These are phyloP conservation scores for Machaerirhynchus nigripectus DNA, from an alignment of 2,113 vertebrate species.

Conservation along the genomic window DNA sequence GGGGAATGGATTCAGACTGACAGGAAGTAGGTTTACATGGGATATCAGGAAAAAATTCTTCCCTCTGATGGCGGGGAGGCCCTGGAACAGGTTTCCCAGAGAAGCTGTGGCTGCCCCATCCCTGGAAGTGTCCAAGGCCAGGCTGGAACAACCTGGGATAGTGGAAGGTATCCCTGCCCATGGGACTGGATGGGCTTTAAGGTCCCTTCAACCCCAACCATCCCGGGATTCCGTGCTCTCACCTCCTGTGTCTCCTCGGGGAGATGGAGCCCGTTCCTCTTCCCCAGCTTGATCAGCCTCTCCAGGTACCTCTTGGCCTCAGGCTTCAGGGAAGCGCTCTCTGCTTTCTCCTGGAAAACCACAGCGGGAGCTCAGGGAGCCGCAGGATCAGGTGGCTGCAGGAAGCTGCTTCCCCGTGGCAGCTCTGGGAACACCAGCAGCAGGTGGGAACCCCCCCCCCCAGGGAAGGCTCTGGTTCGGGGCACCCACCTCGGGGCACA, in stretches of 20 bases:
- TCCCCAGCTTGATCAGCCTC: constrained; percentile 86
- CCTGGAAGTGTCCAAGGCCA: neutral
- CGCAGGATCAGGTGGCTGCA: neutral
- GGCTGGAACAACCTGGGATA: neutral
- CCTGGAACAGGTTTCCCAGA: neutral
- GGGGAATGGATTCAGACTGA: neutral
- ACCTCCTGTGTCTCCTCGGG: constrained; percentile 85
- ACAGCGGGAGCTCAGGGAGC: neutral
- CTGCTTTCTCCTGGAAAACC: constrained; percentile 76
- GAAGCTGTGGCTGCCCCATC: neutral
- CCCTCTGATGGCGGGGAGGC: neutral
- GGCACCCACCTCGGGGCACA: rapidly evolving
- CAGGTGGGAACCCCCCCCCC: neutral
- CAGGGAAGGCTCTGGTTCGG: neutral
- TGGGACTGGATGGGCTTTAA: neutral
- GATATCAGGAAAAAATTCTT: neutral
- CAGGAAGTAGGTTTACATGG: neutral
- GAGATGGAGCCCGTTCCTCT: constrained; percentile 91
- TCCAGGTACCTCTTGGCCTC: constrained; percentile 89
- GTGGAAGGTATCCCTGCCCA: neutral
- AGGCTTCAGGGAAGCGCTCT: constrained; percentile 61
- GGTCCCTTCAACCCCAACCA: neutral
- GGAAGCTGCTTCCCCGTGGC: neutral
- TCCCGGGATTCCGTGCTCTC: neutral
- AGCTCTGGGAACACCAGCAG: neutral